Conservation (phyloP, 2,797 vertebrate genomes). For the Adrianichthys oophorus region DNA sequence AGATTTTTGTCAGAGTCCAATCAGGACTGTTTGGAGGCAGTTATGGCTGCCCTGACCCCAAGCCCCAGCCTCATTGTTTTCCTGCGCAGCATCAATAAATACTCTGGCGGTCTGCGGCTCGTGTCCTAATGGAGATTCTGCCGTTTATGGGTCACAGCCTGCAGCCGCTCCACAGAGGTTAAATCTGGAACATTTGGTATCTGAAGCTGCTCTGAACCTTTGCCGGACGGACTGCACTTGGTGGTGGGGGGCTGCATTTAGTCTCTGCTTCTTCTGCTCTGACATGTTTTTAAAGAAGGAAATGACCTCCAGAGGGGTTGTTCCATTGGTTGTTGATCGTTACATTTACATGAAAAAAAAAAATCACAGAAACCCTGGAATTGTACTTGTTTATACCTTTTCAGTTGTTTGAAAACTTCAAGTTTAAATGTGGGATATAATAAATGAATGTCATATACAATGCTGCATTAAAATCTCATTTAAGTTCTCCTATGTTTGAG, state of each 20-base stretch:
- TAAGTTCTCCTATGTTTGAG: too few relatives aligned
- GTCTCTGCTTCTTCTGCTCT: background rate
- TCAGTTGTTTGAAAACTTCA: too few relatives aligned
- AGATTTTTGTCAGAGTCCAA: conserved; percentile 27
- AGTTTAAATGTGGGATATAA: too few relatives aligned
- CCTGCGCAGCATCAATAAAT: conserved; percentile 18
- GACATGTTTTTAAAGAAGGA: background rate
- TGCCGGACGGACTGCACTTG: background rate
- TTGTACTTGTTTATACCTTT: too few relatives aligned
- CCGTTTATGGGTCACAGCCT: conserved; percentile 17
- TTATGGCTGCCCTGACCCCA: background rate
- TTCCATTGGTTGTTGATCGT: too few relatives aligned
- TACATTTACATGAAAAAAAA: too few relatives aligned
- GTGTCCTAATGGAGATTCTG: conserved; percentile 3
- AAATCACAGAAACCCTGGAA: too few relatives aligned
- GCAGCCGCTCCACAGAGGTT: conserved; percentile 18
- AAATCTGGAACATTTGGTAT: conserved; percentile 22
- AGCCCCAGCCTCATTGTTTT: conserved; percentile 17
- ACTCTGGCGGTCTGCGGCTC: conserved; percentile 12
- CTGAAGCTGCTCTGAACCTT: background rate
- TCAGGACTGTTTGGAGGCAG: conserved; percentile 13
- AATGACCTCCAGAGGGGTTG: conserved; percentile 12
- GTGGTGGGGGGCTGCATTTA: background rate
- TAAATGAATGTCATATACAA: too few relatives aligned
- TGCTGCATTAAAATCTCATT: too few relatives aligned